phyloP scores from a whole-genome alignment of 2,888 invertebrate species.

The Synanthedon vespiformis region DNA sequence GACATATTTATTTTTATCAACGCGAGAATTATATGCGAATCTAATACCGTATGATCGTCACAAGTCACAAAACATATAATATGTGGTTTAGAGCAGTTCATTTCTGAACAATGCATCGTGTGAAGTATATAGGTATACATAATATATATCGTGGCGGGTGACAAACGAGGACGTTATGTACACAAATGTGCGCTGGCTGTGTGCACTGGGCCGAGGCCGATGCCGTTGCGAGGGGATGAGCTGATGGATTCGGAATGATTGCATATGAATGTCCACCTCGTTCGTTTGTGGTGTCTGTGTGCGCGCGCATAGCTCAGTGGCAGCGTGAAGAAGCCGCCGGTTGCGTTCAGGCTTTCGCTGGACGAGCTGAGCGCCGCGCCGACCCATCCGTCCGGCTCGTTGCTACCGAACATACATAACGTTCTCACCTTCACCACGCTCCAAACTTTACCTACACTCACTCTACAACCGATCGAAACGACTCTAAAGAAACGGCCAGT shows the following conservation, averaged over 20 bases:
- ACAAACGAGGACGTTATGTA: no score
- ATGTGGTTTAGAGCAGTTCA: no score
- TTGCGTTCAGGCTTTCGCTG: conserved; percentile 75
- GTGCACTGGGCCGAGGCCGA: conserved; percentile 29
- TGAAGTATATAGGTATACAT: no score
- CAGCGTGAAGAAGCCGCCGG: conserved; percentile 77
- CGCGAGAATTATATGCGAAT: no score
- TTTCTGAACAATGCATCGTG: no score
- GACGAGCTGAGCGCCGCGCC: conserved; percentile 67
- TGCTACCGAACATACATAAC: conserved; percentile 19
- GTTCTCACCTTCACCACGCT: not conserved
- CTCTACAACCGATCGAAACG: not conserved
- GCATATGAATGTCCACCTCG: conserved; percentile 72
- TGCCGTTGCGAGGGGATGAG: conserved; percentile 8
- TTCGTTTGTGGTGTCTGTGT: conserved; percentile 82
- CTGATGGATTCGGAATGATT: conserved; percentile 11
- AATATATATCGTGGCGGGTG: no score
- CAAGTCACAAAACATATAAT: no score
- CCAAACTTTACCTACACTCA: not conserved
- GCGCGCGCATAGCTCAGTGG: conserved; percentile 83
- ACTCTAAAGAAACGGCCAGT: not conserved
- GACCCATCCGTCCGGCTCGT: conserved; percentile 44
- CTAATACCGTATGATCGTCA: no score
- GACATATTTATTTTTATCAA: no score
- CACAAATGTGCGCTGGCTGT: conserved; percentile 29